Evolutionary conservation across 2,113 vertebrate genomes (phyloP), one percentile per base, ranked within the genome.

Genomic region (Potamarius usumacintae): DNA sequence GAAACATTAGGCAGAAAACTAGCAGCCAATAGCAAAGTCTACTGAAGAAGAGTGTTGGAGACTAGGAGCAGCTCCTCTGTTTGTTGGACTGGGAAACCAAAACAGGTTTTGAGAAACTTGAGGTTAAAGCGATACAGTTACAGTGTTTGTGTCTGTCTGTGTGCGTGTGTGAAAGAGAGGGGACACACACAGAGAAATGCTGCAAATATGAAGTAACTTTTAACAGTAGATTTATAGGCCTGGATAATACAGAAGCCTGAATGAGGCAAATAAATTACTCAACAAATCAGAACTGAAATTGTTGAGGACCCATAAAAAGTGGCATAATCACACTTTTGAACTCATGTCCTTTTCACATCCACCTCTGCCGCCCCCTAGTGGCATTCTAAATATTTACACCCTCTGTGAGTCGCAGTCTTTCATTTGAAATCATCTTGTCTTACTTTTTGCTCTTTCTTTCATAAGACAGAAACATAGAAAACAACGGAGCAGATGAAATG

Each of bases 391-490:
- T 67, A 82, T 87, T 81, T 62, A 55, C 30, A 60, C 55, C 10
- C 79, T 65, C 48, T 60, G 52, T 86, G 80, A 84, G 74, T 74
- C 50, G 12, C 14, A 6, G 88, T 85, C 10, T 65, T 85, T 80
- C 17, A 60, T 84, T 77, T 84, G 76, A 67, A 71, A 82, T 0
- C 48, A 34, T 20, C 27, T 34, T 58, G 57, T 53, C 67, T 65
- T 55, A 27, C 4, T 27, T 53, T 78, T 34, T 22, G 57, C 2
- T 25, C 79, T 82, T 82, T 14, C 17, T 42, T 80, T 62, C 30
- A 25, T 14, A 11, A 48, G 57, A 48, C 10, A 48, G 30, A 18
- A 58, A 34, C 27, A 5, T 4, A 5, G n/a, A 80, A 25, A 27
- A 58, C 50, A 8, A 10, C 15, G 30, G 48, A 18, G 77, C 53